Percentiles rank a stretch among this genome's conserved stretches.
These are phyloP conservation scores for Oreochromis spilurus DNA, from an alignment of 2,113 vertebrate species.

Conservation along the genomic window DNA sequence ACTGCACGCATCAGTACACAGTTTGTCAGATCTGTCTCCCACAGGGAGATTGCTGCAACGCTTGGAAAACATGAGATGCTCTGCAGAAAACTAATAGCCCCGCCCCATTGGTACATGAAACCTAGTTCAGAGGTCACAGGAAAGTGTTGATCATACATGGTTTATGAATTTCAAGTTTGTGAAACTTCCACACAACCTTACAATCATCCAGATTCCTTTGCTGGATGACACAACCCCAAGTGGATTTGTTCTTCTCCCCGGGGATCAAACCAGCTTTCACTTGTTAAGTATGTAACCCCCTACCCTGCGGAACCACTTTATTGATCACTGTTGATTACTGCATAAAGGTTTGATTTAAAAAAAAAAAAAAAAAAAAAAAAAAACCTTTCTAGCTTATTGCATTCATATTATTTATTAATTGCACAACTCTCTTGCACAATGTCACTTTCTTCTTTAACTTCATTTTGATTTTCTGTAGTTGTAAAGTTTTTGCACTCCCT, in stretches of 20 bases:
- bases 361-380: neutral
- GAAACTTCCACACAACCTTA: neutral
- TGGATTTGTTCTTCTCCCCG: neutral
- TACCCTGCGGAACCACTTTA: neutral
- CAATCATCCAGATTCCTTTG: neutral
- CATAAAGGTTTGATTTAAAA: neutral
- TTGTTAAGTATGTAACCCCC: accelerated
- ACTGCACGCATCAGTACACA: neutral
- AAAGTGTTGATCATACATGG: neutral
- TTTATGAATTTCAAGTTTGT: neutral
- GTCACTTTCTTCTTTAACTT: neutral
- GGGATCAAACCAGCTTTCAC: neutral
- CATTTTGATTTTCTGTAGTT: neutral
- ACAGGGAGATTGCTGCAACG: accelerated
- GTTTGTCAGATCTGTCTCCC: neutral
- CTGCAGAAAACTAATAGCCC: neutral
- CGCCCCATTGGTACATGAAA: accelerated
- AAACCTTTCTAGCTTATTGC: neutral
- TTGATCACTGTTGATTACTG: neutral
- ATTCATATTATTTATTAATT: neutral
- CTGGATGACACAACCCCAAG: neutral
- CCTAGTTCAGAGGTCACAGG: neutral
- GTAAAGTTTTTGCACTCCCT: neutral
- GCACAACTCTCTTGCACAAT: neutral
- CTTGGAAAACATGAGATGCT: accelerated